A percentile compares a stretch with the other conserved stretches of the same genome.
These are phyloP conservation scores for Sapayoa aenigma DNA, from an alignment of 2,113 vertebrate species.

Conservation along the genomic window DNA sequence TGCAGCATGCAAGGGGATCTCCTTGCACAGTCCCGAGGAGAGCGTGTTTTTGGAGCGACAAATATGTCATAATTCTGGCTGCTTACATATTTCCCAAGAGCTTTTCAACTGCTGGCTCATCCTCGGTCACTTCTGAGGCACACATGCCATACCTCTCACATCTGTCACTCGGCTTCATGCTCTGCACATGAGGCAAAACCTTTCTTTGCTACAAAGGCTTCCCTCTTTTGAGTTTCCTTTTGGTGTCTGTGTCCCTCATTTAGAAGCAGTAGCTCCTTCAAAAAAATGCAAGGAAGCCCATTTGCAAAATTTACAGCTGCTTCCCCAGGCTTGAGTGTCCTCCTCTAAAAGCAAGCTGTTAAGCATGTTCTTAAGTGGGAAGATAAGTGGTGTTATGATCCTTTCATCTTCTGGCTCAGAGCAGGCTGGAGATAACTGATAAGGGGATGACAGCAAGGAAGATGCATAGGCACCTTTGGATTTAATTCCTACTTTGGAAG, in stretches of 20 bases:
- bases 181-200: neutral
- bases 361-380: conserved; percentile 46
- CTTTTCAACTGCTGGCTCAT: neutral
- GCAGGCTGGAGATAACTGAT: conserved; percentile 46
- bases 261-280: conserved; percentile 24
- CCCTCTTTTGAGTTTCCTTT: neutral
- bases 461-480: conserved; percentile 45
- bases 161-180: neutral
- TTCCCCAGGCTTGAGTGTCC: neutral
- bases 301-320: conserved; percentile 46
- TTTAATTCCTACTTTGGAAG: conserved; percentile 49
- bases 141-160: neutral
- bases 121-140: neutral
- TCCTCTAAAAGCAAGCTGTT: conserved; percentile 34
- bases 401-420: conserved; percentile 50
- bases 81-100: neutral
- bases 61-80: neutral
- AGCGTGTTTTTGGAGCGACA: neutral
- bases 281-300: neutral
- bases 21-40: neutral
- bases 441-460: conserved; percentile 19
- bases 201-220: neutral
- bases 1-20: neutral
- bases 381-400: conserved; percentile 32
- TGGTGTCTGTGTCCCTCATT: neutral